Evolutionary conservation across 2,113 vertebrate genomes (phyloP).

Genomic region (Ivindomyrus marchei): DNA sequence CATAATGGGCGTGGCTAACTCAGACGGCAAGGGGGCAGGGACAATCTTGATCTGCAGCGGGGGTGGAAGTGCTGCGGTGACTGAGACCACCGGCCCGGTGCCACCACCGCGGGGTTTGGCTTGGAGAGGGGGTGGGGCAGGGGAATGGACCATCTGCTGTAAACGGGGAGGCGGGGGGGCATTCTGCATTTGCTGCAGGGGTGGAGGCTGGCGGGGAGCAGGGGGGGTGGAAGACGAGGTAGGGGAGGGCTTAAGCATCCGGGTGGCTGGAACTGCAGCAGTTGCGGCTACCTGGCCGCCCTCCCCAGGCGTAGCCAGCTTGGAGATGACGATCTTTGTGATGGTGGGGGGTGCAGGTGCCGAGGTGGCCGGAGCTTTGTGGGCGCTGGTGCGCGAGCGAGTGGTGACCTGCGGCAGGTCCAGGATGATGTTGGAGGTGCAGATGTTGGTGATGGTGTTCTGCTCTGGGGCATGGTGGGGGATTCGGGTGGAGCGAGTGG

Average conservation of each 20-base stretch:
- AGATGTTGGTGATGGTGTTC: slow-evolving; percentile 73
- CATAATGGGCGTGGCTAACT: slow-evolving; percentile 36
- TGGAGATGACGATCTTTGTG: slow-evolving; percentile 79
- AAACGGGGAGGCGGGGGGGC: slow-evolving; percentile 60
- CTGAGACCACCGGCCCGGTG: slow-evolving; percentile 32
- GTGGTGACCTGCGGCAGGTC: slow-evolving; percentile 65
- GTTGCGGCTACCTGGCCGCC: slow-evolving; percentile 52
- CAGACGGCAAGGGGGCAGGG: slow-evolving; percentile 58
- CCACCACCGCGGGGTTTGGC: slow-evolving; percentile 58
- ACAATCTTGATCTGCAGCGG: slow-evolving; percentile 75
- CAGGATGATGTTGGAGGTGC: slow-evolving; percentile 69
- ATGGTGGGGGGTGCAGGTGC: slow-evolving; percentile 46
- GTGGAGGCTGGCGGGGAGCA: slow-evolving; percentile 72
- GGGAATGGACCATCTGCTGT: slow-evolving; percentile 62
- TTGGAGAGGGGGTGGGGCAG: slow-evolving; percentile 59
- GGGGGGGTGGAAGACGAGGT: slow-evolving; percentile 48
- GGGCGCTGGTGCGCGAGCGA: slow-evolving; percentile 57
- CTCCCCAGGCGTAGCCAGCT: slow-evolving; percentile 55
- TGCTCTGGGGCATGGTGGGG: slow-evolving; percentile 58
- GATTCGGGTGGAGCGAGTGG: slow-evolving; percentile 37
- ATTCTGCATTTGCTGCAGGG: slow-evolving; percentile 74
- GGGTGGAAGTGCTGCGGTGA: slow-evolving; percentile 60
- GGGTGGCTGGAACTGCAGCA: slow-evolving; percentile 55
- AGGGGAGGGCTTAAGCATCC: slow-evolving; percentile 47
- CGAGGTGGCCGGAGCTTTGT: slow-evolving; percentile 47